Conservation (phyloP, 2,888 invertebrate genomes). For the Rhaphigaster nebulosa region DNA sequence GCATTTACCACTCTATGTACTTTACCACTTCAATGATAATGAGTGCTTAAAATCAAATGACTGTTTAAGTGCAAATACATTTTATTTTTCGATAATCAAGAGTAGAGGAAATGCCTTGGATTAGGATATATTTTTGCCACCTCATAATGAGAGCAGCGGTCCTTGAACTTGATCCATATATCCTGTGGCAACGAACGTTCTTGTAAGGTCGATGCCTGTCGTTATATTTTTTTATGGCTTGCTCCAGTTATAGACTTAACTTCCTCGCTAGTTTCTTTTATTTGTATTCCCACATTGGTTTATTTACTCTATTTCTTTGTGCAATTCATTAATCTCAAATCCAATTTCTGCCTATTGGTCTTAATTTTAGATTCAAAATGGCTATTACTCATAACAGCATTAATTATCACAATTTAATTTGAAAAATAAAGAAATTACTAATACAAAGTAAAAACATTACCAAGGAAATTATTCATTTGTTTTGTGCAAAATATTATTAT, state of each 20-base stretch:
- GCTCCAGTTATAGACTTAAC: background rate
- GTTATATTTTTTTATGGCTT: background rate
- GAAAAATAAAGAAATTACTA: too few relatives aligned
- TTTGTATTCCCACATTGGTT: background rate
- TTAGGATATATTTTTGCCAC: background rate
- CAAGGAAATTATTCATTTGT: too few relatives aligned
- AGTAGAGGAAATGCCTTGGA: background rate
- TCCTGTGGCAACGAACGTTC: constrained; percentile 22
- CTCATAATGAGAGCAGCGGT: background rate
- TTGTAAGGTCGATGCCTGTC: background rate
- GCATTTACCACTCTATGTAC: too few relatives aligned
- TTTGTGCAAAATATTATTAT: too few relatives aligned
- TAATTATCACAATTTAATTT: too few relatives aligned
- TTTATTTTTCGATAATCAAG: background rate
- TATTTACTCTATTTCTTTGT: background rate
- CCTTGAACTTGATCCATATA: constrained; percentile 35
- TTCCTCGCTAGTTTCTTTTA: background rate
- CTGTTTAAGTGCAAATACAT: too few relatives aligned
- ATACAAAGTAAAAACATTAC: too few relatives aligned
- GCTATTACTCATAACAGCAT: too few relatives aligned
- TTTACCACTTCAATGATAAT: too few relatives aligned
- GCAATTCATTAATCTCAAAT: background rate
- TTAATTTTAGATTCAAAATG: too few relatives aligned
- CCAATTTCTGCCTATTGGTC: too few relatives aligned
- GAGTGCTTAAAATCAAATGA: too few relatives aligned